These are phyloP conservation scores for Petroica traversi DNA, from an alignment of 2,113 vertebrate genomes.

Conservation along the genomic window DNA sequence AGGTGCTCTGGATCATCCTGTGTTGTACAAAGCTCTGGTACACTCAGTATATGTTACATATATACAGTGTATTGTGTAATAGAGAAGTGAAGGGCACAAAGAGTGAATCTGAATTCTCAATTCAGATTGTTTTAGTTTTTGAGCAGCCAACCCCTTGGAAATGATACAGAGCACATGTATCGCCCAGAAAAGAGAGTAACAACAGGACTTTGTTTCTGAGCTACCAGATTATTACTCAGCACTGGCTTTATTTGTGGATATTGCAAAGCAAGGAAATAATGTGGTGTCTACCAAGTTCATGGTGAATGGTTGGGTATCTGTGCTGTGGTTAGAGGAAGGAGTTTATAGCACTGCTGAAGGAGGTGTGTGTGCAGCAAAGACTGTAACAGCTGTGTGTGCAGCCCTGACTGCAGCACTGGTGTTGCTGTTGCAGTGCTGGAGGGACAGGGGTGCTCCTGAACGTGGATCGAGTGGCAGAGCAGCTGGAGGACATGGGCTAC, in stretches of 20 bases:
- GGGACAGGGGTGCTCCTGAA: slow-evolving; percentile 95
- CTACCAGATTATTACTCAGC: neutral
- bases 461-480: slow-evolving; percentile 90
- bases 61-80: too few relatives aligned
- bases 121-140: neutral
- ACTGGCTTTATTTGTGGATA: neutral
- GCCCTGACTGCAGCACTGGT: rapidly evolving
- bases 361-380: neutral
- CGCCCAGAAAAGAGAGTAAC: neutral
- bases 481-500: slow-evolving; percentile 87
- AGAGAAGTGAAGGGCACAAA: neutral
- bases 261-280: neutral
- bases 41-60: neutral
- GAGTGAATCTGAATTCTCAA: neutral
- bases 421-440: slow-evolving; percentile 81
- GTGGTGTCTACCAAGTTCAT: neutral
- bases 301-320: neutral
- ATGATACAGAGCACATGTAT: neutral
- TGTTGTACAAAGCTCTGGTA: neutral
- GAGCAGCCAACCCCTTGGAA: neutral
- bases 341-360: neutral
- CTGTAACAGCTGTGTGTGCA: neutral
- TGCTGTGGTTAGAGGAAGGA: neutral
- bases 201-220: neutral
- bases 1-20: neutral